These are phyloP conservation scores for Pemphigus obesinymphae DNA, from an alignment of 1,140 invertebrate species.

Conservation along the genomic window DNA sequence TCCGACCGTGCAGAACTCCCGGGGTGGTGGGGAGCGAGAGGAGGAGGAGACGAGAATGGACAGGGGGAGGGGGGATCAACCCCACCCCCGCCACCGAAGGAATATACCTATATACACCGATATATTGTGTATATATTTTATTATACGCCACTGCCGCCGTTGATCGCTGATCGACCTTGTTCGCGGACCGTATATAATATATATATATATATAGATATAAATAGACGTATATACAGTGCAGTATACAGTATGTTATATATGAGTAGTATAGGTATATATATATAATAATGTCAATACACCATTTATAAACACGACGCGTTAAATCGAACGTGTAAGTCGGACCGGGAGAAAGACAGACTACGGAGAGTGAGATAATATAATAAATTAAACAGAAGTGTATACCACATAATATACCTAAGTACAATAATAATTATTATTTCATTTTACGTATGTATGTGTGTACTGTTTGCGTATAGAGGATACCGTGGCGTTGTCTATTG, in stretches of 20 bases:
- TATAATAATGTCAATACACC: conserved; percentile 16
- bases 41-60: too few relatives aligned
- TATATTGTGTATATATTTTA: neutral
- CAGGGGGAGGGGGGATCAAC: too few relatives aligned
- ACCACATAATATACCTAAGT: neutral
- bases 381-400: neutral
- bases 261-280: neutral
- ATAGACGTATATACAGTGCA: neutral
- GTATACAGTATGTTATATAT: too few relatives aligned
- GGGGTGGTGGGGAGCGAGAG: neutral
- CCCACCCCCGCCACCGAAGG: neutral
- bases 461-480: too few relatives aligned
- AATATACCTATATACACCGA: neutral
- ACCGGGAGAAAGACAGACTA: neutral
- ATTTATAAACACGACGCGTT: neutral
- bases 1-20: neutral
- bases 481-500: too few relatives aligned
- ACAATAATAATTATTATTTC: neutral
- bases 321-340: neutral
- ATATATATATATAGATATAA: too few relatives aligned
- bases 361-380: neutral
- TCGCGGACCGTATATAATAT: neutral
- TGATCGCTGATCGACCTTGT: conserved; percentile 19
- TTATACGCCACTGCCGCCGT: neutral
- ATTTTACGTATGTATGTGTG: neutral